A percentile compares a stretch with the other conserved stretches of the same genome.
phyloP scores from a whole-genome alignment of 2,888 invertebrate genomes.

The Digitonthophagus gazella region DNA sequence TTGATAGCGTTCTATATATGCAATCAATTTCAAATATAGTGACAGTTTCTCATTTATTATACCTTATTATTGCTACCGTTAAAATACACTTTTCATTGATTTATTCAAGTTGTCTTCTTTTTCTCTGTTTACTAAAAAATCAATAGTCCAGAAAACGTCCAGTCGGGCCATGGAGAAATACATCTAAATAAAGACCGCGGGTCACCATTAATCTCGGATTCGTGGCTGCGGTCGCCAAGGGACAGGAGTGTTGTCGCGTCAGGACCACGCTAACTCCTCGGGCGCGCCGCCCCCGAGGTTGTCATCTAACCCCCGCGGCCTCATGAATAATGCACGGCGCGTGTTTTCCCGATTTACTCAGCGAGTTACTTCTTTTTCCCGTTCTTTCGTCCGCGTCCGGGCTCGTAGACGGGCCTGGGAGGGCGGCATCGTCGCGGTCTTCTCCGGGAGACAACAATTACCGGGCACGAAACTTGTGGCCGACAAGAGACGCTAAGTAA shows the following conservation, averaged over 20 bases:
- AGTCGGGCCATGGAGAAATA: neutral
- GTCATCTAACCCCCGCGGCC: conserved; percentile 9
- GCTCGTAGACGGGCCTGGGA: neutral
- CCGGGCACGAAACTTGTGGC: conserved; percentile 7
- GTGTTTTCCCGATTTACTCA: conserved; percentile 17
- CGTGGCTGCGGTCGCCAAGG: neutral
- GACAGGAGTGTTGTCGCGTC: conserved; percentile 12
- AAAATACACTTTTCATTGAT: no score
- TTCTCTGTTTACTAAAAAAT: neutral
- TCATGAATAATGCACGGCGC: conserved; percentile 14
- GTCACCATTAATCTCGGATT: neutral
- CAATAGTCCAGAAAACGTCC: neutral
- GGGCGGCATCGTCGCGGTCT: neutral
- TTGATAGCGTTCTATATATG: no score
- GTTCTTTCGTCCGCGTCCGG: neutral
- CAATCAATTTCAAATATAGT: no score
- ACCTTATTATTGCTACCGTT: no score
- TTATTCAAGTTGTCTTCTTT: no score
- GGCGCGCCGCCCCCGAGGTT: conserved; percentile 7
- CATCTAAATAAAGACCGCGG: neutral
- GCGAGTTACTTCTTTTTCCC: conserved; percentile 11
- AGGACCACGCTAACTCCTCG: conserved; percentile 6
- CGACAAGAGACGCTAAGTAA: conserved; percentile 13
- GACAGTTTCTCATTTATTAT: no score
- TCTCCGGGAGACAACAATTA: conserved; percentile 7